These are phyloP conservation scores for Aeoliscus strigatus DNA, from an alignment of 2,797 vertebrate genomes.

Conservation along the genomic window DNA sequence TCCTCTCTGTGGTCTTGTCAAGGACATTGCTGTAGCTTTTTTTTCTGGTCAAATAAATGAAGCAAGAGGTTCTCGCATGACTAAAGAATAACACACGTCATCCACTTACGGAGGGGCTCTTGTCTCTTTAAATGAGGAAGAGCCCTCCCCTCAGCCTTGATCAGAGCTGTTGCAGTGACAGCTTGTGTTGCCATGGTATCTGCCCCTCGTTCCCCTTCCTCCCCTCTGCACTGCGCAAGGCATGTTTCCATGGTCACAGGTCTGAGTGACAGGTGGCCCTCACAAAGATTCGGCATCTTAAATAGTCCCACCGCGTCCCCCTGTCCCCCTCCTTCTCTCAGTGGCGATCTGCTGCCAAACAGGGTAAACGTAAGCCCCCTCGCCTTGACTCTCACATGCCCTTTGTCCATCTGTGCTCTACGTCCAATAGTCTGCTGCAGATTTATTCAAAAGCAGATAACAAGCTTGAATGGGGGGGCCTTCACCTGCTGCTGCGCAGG, in stretches of 20 bases:
- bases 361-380: constrained; percentile 32
- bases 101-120: constrained; percentile 42
- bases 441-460: constrained; percentile 58
- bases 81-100: constrained; percentile 63
- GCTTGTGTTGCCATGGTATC: constrained; percentile 75
- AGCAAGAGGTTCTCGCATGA: constrained; percentile 53
- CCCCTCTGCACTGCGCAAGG: constrained; percentile 68
- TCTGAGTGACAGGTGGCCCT: constrained; percentile 75
- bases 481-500: constrained; percentile 44
- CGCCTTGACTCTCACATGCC: constrained; percentile 23
- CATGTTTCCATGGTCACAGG: constrained; percentile 67
- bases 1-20: constrained; percentile 49
- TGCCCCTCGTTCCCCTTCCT: constrained; percentile 41
- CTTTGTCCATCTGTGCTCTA: constrained; percentile 38
- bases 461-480: constrained; percentile 41
- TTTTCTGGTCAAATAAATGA: constrained; percentile 58
- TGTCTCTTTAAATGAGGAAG: constrained; percentile 62
- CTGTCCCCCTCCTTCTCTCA: not conserved
- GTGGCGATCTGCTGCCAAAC: constrained; percentile 22
- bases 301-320: constrained; percentile 38
- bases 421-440: constrained; percentile 34
- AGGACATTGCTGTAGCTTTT: constrained; percentile 54
- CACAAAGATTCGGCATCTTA: constrained; percentile 59
- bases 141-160: constrained; percentile 46
- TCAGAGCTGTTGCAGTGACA: constrained; percentile 61